These are phyloP conservation scores for Mechanitis mazaeus DNA, from an alignment of 2,888 invertebrate species.

Conservation along the genomic window DNA sequence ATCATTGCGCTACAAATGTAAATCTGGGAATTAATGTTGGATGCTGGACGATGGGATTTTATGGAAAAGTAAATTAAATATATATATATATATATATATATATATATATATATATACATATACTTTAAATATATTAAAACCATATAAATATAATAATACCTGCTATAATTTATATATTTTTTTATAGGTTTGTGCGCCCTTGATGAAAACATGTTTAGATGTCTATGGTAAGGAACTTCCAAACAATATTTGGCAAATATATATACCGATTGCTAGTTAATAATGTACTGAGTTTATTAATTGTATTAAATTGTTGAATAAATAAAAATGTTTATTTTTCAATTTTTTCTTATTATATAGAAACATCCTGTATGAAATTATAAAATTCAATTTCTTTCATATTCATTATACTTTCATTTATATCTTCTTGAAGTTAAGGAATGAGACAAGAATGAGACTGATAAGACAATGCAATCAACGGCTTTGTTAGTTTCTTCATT, in stretches of 20 bases:
- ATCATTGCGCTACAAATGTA: slow-evolving; percentile 65
- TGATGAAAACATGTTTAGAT: slow-evolving; percentile 62
- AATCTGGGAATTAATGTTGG: slow-evolving; percentile 59
- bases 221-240: slow-evolving; percentile 59
- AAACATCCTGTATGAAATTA: no score
- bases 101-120: slow-evolving; percentile 5
- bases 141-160: slow-evolving; percentile 8
- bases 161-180: slow-evolving; percentile 10
- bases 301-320: no score
- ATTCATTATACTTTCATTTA: no score
- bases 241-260: slow-evolving; percentile 65
- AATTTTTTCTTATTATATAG: no score
- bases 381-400: no score
- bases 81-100: slow-evolving; percentile 9
- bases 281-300: not conserved
- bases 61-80: slow-evolving; percentile 50
- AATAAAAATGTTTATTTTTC: no score
- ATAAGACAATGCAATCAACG: no score
- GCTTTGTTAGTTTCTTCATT: no score
- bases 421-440: no score
- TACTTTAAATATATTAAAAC: not conserved
- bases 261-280: slow-evolving; percentile 44
- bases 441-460: no score
- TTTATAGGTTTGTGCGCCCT: slow-evolving; percentile 56
- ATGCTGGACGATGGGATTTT: slow-evolving; percentile 57